Conservation (phyloP, 2,113 vertebrate species). For the Rallus limicola region DNA sequence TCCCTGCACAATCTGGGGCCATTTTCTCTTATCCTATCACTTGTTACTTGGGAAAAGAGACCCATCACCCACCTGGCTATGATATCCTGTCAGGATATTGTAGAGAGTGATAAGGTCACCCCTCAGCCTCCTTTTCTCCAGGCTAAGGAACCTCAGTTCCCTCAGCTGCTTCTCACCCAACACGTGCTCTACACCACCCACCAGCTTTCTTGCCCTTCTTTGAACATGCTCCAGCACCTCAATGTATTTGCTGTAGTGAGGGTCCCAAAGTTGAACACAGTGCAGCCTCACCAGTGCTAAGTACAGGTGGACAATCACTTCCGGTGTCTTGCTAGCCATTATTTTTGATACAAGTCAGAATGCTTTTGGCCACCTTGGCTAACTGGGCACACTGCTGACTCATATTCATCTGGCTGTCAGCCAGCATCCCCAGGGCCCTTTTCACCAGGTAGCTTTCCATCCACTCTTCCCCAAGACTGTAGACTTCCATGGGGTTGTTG, state of each 20-base stretch:
- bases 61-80: rapidly evolving
- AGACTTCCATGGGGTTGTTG: neutral
- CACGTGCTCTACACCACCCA: neutral
- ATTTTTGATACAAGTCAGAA: neutral
- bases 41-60: neutral
- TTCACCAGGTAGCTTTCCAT: rapidly evolving
- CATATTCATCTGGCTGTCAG: no score
- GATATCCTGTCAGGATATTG: neutral
- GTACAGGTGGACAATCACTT: rapidly evolving
- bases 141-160: neutral
- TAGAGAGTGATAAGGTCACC: neutral
- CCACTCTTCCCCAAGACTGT: neutral
- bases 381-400: no score
- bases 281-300: rapidly evolving
- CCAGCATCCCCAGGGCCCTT: neutral
- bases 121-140: neutral
- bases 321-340: no score
- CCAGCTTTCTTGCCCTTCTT: neutral
- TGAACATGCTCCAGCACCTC: neutral
- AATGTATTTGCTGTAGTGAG: neutral
- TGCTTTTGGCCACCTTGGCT: neutral
- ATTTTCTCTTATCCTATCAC: neutral
- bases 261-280: neutral
- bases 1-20: neutral
- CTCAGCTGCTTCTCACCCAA: neutral